phyloP scores from a whole-genome alignment of 2,888 invertebrate genomes.

The Altica lythri region DNA sequence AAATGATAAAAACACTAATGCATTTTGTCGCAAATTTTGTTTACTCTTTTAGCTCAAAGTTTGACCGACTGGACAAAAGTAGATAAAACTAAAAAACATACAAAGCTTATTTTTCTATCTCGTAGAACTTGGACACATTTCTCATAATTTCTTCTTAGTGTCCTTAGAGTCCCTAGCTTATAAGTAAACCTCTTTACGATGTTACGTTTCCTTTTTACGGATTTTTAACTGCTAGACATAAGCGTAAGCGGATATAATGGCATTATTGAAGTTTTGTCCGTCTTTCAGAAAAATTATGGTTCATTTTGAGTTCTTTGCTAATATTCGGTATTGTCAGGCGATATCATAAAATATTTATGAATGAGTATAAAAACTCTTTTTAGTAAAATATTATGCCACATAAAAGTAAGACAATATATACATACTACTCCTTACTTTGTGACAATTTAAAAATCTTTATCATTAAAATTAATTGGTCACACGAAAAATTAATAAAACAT shows the following conservation, averaged over 20 bases:
- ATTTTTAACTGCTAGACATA: constrained; percentile 1
- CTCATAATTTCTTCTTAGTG: constrained; percentile 11
- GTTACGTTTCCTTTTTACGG: constrained; percentile 4
- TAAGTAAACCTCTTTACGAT: constrained; percentile 10
- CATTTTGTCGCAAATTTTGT: too few relatives aligned
- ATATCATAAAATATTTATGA: too few relatives aligned
- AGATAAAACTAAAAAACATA: constrained; percentile 8
- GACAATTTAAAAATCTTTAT: too few relatives aligned
- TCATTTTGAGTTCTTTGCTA: background rate
- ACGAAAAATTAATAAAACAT: too few relatives aligned
- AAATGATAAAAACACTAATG: too few relatives aligned
- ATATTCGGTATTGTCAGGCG: background rate
- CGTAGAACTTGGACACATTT: background rate
- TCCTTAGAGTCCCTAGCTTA: constrained; percentile 1
- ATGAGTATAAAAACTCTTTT: too few relatives aligned
- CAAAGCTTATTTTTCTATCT: constrained; percentile 3
- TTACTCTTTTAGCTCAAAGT: too few relatives aligned
- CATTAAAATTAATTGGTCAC: too few relatives aligned
- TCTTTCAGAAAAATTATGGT: background rate
- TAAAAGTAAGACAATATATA: too few relatives aligned
- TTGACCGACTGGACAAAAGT: background rate
- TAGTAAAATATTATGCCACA: too few relatives aligned
- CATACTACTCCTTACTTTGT: too few relatives aligned
- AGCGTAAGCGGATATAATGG: background rate
- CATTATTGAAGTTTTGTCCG: background rate